A percentile compares a stretch with the other conserved stretches of the same genome.
These are phyloP conservation scores for Mormyrops attenuatus DNA, from an alignment of 2,797 vertebrate genomes.

Conservation along the genomic window DNA sequence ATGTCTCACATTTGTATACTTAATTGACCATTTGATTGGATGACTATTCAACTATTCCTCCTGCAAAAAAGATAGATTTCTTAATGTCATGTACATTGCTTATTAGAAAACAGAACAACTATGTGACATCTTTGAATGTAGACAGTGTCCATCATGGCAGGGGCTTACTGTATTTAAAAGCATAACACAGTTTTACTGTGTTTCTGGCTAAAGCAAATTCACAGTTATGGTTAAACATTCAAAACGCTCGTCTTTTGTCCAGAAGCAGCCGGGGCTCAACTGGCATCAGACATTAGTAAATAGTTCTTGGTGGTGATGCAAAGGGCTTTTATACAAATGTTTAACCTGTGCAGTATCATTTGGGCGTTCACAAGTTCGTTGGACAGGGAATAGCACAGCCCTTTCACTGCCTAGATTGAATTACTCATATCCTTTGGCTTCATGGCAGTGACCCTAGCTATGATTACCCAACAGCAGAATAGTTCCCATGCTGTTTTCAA, in stretches of 20 bases:
- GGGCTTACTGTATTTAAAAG: background rate
- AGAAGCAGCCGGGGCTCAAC: background rate
- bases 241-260: background rate
- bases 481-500: background rate
- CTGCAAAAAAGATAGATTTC: background rate
- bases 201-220: background rate
- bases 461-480: background rate
- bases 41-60: background rate
- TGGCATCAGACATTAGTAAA: background rate
- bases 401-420: background rate
- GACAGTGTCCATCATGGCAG: background rate
- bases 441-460: background rate
- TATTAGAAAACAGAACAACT: background rate
- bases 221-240: background rate
- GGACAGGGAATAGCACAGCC: background rate
- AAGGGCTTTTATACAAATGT: background rate
- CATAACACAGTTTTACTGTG: background rate
- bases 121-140: background rate
- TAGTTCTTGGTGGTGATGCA: background rate
- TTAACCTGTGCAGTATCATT: slow-evolving; percentile 2
- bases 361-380: background rate
- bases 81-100: background rate
- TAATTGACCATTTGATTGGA: background rate
- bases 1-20: background rate
- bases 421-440: background rate